Base-by-base conservation (phyloP, 2,888 invertebrate genomes). In the Drosophila parthenogenetica region DNA sequence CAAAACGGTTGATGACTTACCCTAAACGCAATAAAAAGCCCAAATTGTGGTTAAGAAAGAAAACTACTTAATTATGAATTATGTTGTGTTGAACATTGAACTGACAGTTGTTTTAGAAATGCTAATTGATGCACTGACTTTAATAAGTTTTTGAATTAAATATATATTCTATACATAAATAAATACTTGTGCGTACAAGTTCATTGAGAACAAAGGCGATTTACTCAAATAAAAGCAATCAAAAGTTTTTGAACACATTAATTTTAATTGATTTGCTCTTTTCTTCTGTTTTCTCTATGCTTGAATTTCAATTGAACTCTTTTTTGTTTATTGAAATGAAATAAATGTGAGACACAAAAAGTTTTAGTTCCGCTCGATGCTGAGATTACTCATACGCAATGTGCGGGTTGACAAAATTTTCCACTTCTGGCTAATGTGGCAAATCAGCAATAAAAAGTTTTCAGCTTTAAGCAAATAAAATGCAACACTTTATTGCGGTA, bases 231-330 rank as follows among this genome's bases (percentile, higher is more conserved):
- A 43, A 64, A 69, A 62, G 65, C 48, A 62, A 74, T 67, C 62
- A 43, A 72, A 83, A 84, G 66, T 83, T 82, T 35, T 22, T 29
- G 69, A 65, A 35, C 53, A 64, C 89, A 89, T 88, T 71, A 72
- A 81, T 68, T 83, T 89, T 87, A 81, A 86, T 85, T 80, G 80
- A 63, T 74, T 71, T 68, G 65, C 19, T 68, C 39, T 73, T 69
- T 59, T 68, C 54, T 67, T 37, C 66, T 29, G 35, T 57, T 37
- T 60, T 49, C 49, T 10, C 13, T 35, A 29, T 29, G 8, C 8
- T 29, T 8, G 29, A 29, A 29, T 35, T 35, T 35, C 35, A 35
- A 42, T 63, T 67, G 60, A 77, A 77, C 64, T 73, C 10, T 29
- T 49, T 42, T 16, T 1, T 11, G 37, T 14, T n/a, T 17, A 22